These are phyloP conservation scores for Hydrozoanthus tunicans DNA, from an alignment of 64 coral and sea anemone species.

Conservation along the genomic window DNA sequence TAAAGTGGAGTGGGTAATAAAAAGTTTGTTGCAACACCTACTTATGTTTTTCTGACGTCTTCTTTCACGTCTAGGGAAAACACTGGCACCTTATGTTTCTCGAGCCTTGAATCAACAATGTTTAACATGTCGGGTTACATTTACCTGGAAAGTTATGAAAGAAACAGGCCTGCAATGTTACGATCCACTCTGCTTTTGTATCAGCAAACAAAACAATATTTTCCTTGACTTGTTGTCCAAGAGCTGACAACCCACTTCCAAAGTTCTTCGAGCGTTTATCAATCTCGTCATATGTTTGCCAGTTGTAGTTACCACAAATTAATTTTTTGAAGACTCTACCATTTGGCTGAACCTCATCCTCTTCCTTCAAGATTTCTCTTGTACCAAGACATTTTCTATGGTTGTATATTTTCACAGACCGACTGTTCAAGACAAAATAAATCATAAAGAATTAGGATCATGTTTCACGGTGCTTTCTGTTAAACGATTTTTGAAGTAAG, in stretches of 20 bases:
- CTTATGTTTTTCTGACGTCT: no score
- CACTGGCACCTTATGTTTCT: no score
- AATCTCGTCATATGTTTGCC: conserved; percentile 90
- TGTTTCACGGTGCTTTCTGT: no score
- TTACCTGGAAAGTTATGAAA: conserved; percentile 89
- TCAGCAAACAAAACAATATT: conserved; percentile 92
- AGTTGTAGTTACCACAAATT: conserved; percentile 90
- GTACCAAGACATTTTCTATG: conserved; percentile 95
- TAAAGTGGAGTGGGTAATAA: no score
- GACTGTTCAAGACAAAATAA: conserved; percentile 50
- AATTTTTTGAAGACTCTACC: conserved; percentile 96
- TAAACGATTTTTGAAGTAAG: no score
- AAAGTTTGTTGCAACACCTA: no score
- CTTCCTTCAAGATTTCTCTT: conserved; percentile 79
- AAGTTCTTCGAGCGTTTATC: conserved; percentile 72
- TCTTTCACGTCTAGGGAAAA: no score
- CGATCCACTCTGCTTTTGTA: conserved; percentile 95
- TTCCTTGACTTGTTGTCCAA: conserved; percentile 83
- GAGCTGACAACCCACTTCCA: conserved; percentile 81
- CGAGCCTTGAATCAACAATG: background rate
- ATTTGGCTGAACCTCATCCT: conserved; percentile 88
- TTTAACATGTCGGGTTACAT: background rate
- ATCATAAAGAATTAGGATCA: background rate
- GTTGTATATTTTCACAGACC: conserved; percentile 77
- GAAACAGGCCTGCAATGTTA: conserved; percentile 83